These are phyloP conservation scores for Amphipoea lucens DNA, from an alignment of 2,888 invertebrate genomes.

Conservation along the genomic window DNA sequence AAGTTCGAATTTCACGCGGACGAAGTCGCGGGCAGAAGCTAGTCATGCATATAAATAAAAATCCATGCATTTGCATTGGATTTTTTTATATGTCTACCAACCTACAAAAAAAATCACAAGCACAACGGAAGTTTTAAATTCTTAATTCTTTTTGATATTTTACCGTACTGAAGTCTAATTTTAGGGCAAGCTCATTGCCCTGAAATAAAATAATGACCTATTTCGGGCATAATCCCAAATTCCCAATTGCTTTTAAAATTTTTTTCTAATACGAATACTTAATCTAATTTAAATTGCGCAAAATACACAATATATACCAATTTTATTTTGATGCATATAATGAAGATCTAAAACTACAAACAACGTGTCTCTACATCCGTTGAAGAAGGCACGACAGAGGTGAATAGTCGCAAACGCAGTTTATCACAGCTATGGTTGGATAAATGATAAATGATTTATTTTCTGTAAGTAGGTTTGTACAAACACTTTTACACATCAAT, in stretches of 20 bases:
- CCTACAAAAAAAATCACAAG: too few relatives aligned
- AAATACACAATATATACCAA: too few relatives aligned
- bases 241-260: background rate
- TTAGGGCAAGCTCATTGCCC: too few relatives aligned
- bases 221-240: background rate
- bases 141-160: background rate
- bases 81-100: background rate
- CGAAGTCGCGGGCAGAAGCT: too few relatives aligned
- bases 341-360: slow-evolving; percentile 1
- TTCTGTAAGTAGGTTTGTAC: too few relatives aligned
- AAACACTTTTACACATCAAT: too few relatives aligned
- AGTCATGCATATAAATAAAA: background rate
- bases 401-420: background rate
- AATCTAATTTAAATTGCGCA: too few relatives aligned
- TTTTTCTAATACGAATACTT: background rate
- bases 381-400: background rate
- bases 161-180: background rate
- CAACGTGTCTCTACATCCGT: slow-evolving; percentile 6
- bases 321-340: background rate
- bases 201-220: too few relatives aligned
- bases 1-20: too few relatives aligned
- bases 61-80: background rate
- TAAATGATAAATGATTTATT: too few relatives aligned
- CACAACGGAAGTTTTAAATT: background rate
- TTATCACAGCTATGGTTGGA: background rate